Base-by-base conservation (phyloP, 2,797 vertebrate species). In the Melanogrammus aeglefinus region DNA sequence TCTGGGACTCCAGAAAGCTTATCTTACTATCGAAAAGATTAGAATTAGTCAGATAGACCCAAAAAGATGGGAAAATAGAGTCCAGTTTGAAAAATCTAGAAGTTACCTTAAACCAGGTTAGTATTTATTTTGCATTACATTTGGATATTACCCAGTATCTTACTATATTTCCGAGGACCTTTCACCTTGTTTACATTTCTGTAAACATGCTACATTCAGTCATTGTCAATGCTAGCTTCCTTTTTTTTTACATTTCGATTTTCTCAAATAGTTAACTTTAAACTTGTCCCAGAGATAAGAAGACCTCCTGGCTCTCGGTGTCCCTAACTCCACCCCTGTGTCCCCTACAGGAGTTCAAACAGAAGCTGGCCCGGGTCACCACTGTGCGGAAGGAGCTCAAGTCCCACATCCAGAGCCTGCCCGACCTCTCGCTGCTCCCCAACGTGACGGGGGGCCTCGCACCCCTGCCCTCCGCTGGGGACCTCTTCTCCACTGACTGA, bases 401-500 rank as follows among this genome's bases (percentile, higher is more conserved):
- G 87, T 99, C 97, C 29, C 98, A 99, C 90, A 99, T 99, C 94
- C 98, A 99, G 95, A 99, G 97, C 88, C 96, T 99, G 44, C 97
- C 98, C 0, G 97, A 99, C 86, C 96, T 99, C 33, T 99, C 98
- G 0, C 94, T 99, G 79, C 94, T 99, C 81, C 98, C 98, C 86
- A 99, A 97, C 0, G 97, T 99, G 71, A 99, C 98, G 0, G 97
- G 97, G 12, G 98, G 98, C 41, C 92, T 99, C 88, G 98, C 98
- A 0, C 98, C 98, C 0, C 94, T 99, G 69, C 98, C 98, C 0
- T 99, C 98, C 4, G 97, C 98, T 1, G 98, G 98, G 76, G 98
- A 99, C 92, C 96, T 99, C 57, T 99, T 99, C 89, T 99, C 98
- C 79, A 99, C 97, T 51, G 98, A 99, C 94, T 99, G 96, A 95